Evolutionary conservation across 1,140 invertebrate genomes (phyloP).

Genomic region (Aphelinus certus): DNA sequence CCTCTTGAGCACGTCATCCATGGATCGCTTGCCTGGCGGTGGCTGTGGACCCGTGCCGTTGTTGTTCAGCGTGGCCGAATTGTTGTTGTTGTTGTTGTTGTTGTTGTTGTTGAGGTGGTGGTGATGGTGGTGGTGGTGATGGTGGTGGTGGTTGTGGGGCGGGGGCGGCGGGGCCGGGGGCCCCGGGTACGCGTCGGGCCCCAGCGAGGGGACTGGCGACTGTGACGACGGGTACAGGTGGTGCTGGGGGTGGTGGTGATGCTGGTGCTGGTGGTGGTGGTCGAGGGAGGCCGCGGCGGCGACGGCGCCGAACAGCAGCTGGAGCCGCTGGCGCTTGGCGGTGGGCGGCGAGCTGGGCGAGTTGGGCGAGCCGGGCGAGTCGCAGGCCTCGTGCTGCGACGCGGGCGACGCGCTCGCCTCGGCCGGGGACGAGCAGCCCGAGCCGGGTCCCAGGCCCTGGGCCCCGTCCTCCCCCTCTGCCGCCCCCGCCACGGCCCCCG

Average conservation of each 20-base stretch:
- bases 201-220: slow-evolving; percentile 39
- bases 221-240: slow-evolving; percentile 48
- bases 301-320: slow-evolving; percentile 42
- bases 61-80: slow-evolving; percentile 42
- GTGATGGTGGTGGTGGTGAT: slow-evolving; percentile 61
- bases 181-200: slow-evolving; percentile 49
- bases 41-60: slow-evolving; percentile 51
- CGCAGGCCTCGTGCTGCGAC: slow-evolving; percentile 60
- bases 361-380: slow-evolving; percentile 55
- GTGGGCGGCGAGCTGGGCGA: slow-evolving; percentile 55
- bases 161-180: slow-evolving; percentile 53
- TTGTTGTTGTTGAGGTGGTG: slow-evolving; percentile 51
- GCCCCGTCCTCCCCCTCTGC: slow-evolving; percentile 17
- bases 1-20: slow-evolving; percentile 87
- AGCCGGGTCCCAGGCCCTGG: slow-evolving; percentile 52
- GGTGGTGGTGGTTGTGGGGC: slow-evolving; percentile 54
- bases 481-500: slow-evolving; percentile 44
- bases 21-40: slow-evolving; percentile 70
- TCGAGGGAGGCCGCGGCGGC: slow-evolving; percentile 34
- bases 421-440: slow-evolving; percentile 61
- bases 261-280: slow-evolving; percentile 46
- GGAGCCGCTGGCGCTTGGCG: slow-evolving; percentile 55
- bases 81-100: slow-evolving; percentile 66
- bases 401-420: slow-evolving; percentile 61
- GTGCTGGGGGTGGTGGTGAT: slow-evolving; percentile 52